Evolutionary conservation across 2,888 invertebrate species (phyloP).

Genomic region (Heliconius cydno): DNA sequence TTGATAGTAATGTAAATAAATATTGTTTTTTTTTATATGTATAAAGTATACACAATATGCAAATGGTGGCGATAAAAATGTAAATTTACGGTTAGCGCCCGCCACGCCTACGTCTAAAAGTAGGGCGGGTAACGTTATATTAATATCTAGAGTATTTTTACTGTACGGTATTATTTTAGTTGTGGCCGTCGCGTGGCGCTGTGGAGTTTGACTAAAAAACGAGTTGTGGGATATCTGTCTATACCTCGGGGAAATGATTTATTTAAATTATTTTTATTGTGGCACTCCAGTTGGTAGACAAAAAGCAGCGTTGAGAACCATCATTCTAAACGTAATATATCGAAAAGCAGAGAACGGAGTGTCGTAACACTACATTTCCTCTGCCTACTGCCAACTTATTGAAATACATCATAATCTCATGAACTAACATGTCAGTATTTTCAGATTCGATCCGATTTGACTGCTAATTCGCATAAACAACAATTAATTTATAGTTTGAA

Average conservation of each 20-base stretch:
- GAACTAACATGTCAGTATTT: too few relatives aligned
- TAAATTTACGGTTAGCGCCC: background rate
- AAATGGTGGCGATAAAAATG: background rate
- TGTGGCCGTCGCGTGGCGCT: background rate
- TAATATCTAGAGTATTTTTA: slow-evolving; percentile 1
- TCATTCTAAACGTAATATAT: background rate
- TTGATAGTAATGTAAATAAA: slow-evolving; percentile 23
- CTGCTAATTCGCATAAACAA: too few relatives aligned
- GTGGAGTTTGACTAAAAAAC: background rate
- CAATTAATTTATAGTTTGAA: too few relatives aligned
- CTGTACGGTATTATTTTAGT: background rate
- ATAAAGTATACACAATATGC: background rate
- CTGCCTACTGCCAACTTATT: too few relatives aligned
- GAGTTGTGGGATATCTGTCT: background rate
- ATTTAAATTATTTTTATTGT: background rate
- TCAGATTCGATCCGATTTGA: too few relatives aligned
- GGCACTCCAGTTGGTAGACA: background rate
- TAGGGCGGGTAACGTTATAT: background rate
- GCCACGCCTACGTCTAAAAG: background rate
- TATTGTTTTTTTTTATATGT: background rate
- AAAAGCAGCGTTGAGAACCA: background rate
- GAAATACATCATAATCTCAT: too few relatives aligned
- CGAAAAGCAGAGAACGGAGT: background rate
- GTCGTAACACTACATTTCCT: too few relatives aligned
- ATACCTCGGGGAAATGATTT: background rate